These are phyloP conservation scores for Cyphomyrmex costatus DNA, from an alignment of 1,140 invertebrate species.

Conservation along the genomic window DNA sequence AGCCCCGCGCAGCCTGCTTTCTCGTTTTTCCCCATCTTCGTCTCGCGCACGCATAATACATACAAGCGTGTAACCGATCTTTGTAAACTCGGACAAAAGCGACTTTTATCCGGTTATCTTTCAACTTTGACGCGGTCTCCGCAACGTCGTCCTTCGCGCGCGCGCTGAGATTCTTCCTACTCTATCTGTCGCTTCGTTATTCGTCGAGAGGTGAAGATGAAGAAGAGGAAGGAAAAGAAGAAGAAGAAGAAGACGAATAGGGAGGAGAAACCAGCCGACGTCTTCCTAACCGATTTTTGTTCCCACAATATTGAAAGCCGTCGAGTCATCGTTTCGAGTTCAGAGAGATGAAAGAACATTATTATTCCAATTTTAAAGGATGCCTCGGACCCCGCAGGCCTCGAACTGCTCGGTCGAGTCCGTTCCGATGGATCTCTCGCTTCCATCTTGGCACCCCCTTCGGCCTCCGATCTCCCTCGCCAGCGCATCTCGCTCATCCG, in stretches of 20 bases:
- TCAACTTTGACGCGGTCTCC: constrained; percentile 51
- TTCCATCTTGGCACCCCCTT: constrained; percentile 75
- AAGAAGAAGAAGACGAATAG: constrained; percentile 58
- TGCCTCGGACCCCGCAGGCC: constrained; percentile 70
- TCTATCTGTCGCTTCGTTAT: constrained; percentile 68
- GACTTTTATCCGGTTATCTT: constrained; percentile 65
- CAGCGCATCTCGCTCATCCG: constrained; percentile 47
- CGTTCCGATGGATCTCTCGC: constrained; percentile 77
- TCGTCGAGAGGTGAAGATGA: constrained; percentile 65
- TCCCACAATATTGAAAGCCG: constrained; percentile 86
- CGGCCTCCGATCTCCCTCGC: constrained; percentile 64
- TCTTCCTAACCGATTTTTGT: constrained; percentile 82
- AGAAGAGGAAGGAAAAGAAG: constrained; percentile 58
- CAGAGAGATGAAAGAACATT: constrained; percentile 84
- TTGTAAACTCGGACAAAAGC: constrained; percentile 64
- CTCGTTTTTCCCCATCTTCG: constrained; percentile 31
- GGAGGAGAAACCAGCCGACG: constrained; percentile 72
- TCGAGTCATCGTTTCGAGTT: constrained; percentile 85
- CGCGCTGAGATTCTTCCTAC: constrained; percentile 42
- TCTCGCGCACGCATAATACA: not conserved
- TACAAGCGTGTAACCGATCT: constrained; percentile 59
- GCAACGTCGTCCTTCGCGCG: constrained; percentile 58
- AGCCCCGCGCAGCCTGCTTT: constrained; percentile 16
- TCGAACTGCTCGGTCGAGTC: constrained; percentile 67
- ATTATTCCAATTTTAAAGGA: constrained; percentile 87